Evolutionary conservation across 2,113 vertebrate species (phyloP).

Genomic region (Sphyrna mokarran): DNA sequence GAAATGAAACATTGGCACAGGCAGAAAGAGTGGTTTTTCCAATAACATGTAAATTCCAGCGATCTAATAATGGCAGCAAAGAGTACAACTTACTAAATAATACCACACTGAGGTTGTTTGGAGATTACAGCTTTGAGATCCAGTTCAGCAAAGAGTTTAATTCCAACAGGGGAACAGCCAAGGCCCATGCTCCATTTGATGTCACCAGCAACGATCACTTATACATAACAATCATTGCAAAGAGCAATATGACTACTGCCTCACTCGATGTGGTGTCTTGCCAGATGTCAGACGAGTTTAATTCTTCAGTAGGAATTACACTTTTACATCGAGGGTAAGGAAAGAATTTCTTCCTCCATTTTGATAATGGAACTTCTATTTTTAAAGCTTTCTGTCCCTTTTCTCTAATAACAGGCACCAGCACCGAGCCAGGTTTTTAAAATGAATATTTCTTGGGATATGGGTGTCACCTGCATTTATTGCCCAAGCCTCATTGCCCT

Average conservation of each 20-base stretch:
- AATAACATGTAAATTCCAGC: constrained; percentile 17
- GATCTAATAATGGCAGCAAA: not conserved
- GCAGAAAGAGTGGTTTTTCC: not conserved
- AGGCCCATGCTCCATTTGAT: not conserved
- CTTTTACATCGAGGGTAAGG: constrained; percentile 42
- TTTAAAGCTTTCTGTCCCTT: not conserved
- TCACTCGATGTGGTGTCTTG: constrained; percentile 38
- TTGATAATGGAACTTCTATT: not conserved
- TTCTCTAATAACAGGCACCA: not conserved
- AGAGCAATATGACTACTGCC: constrained; percentile 34
- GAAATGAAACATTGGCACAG: not conserved
- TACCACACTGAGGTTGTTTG: not conserved
- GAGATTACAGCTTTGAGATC: constrained; percentile 41
- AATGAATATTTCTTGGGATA: too few species aligned
- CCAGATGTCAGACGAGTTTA: constrained; percentile 26
- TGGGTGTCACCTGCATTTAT: too few species aligned
- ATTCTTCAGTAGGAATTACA: not conserved
- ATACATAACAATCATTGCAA: constrained; percentile 37
- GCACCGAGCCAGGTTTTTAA: too few species aligned
- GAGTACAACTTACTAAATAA: not conserved
- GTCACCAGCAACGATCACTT: constrained; percentile 32
- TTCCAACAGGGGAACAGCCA: not conserved
- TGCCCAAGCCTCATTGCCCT: too few species aligned
- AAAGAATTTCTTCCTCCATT: not conserved
- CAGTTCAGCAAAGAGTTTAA: constrained; percentile 21